Conservation (phyloP, 37 sponge, comb jelly and placozoan genomes). For the Spongilla lacustris region DNA sequence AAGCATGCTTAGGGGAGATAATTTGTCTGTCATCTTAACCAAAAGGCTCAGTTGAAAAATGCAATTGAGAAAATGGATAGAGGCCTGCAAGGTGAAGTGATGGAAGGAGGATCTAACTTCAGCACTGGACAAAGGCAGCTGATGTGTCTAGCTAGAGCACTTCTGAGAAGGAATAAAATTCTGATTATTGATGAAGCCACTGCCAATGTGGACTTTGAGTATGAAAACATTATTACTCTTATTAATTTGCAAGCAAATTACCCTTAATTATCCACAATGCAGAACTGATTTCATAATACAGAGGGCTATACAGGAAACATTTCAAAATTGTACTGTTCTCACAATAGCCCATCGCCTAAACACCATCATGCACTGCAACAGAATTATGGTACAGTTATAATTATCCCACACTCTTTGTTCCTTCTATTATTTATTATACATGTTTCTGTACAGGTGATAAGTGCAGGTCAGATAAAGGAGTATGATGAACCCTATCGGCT, state of each 20-base stretch:
- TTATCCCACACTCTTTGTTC: too few relatives aligned
- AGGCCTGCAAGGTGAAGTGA: slow-evolving; percentile 48
- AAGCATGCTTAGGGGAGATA: too few relatives aligned
- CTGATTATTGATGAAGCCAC: slow-evolving; percentile 89
- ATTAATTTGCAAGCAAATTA: neutral
- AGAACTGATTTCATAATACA: slow-evolving; percentile 93
- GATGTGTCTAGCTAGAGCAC: slow-evolving; percentile 83
- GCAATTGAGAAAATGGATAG: slow-evolving; percentile 50
- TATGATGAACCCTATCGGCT: slow-evolving; percentile 48
- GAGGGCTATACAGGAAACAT: slow-evolving; percentile 67
- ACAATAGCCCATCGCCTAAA: slow-evolving; percentile 94
- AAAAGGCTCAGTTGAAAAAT: slow-evolving; percentile 74
- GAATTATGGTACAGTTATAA: slow-evolving; percentile 75
- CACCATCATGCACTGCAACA: slow-evolving; percentile 91
- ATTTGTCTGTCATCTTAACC: neutral
- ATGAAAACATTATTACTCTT: neutral
- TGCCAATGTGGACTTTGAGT: slow-evolving; percentile 83
- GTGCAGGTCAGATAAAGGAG: slow-evolving; percentile 48
- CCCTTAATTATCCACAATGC: neutral
- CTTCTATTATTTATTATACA: neutral
- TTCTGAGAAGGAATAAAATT: slow-evolving; percentile 77
- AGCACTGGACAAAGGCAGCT: slow-evolving; percentile 87
- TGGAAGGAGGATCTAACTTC: slow-evolving; percentile 84
- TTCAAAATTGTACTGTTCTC: slow-evolving; percentile 81
- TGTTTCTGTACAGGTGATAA: slow-evolving; percentile 35